These are phyloP conservation scores for Ichneumon xanthorius DNA, from an alignment of 2,888 invertebrate species.

Conservation along the genomic window DNA sequence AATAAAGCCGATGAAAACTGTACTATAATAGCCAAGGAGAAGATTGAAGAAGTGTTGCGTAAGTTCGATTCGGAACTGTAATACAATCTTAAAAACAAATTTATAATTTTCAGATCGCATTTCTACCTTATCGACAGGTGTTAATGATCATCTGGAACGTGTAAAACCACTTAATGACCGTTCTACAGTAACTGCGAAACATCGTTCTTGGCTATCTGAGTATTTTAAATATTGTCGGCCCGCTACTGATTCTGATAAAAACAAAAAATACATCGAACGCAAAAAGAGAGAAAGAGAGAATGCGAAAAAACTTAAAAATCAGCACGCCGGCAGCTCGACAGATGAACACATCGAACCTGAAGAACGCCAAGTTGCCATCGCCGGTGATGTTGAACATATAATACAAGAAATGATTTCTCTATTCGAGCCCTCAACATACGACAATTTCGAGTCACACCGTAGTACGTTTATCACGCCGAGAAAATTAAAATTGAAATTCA, in stretches of 20 bases:
- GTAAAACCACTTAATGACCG: not conserved
- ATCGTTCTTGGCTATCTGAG: not conserved
- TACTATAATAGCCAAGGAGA: not conserved
- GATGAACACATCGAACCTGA: not conserved
- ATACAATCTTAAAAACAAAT: not conserved
- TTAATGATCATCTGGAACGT: not conserved
- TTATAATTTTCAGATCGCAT: not conserved
- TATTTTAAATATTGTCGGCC: not conserved
- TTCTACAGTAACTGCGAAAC: not conserved
- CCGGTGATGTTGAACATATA: not conserved
- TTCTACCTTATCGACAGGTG: not conserved
- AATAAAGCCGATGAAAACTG: not conserved
- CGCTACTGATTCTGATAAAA: not conserved
- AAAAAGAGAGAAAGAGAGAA: not conserved
- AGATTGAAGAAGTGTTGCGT: not conserved
- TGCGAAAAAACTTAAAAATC: conserved; percentile 1
- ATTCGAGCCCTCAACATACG: not conserved
- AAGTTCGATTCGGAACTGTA: not conserved
- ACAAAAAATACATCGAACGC: not conserved
- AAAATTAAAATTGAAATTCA: not conserved
- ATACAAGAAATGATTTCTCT: not conserved
- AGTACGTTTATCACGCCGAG: not conserved
- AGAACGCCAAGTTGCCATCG: not conserved
- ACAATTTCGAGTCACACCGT: not conserved
- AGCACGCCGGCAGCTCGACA: not conserved